phyloP scores from a whole-genome alignment of 2,113 vertebrate genomes.

The Tympanuchus pallidicinctus region DNA sequence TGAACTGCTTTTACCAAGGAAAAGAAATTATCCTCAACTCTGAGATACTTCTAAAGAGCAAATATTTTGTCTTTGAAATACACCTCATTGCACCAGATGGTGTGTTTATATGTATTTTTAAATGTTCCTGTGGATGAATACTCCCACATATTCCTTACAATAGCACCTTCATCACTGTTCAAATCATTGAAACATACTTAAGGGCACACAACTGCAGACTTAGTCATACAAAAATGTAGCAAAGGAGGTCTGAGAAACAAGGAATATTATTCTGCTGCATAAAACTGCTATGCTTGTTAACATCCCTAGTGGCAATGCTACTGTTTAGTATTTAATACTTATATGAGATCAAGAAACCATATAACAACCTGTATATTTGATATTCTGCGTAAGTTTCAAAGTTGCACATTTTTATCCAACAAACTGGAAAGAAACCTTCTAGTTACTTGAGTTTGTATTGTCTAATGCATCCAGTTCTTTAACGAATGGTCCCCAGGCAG shows the following conservation, averaged over 20 bases:
- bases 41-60: constrained; percentile 30
- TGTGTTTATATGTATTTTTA: constrained; percentile 53
- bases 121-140: constrained; percentile 64
- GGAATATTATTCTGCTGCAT: constrained; percentile 5
- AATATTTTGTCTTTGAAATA: constrained; percentile 67
- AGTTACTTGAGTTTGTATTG: not conserved
- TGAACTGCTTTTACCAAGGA: not conserved
- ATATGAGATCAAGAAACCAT: not conserved
- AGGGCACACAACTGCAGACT: constrained; percentile 51
- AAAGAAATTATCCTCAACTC: not conserved
- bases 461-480: not conserved
- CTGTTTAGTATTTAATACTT: constrained; percentile 4
- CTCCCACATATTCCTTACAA: constrained; percentile 63
- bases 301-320: not conserved
- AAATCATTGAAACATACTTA: constrained; percentile 40
- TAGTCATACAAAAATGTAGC: constrained; percentile 48
- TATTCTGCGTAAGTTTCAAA: not conserved
- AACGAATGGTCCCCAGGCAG: not conserved
- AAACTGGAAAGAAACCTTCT: not conserved
- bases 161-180: constrained; percentile 52
- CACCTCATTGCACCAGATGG: constrained; percentile 70
- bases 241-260: constrained; percentile 32
- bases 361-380: not conserved
- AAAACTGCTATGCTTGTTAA: not conserved
- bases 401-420: not conserved